Base-by-base conservation (phyloP, 2,888 invertebrate genomes). In the Trichopoda pennipes region DNA sequence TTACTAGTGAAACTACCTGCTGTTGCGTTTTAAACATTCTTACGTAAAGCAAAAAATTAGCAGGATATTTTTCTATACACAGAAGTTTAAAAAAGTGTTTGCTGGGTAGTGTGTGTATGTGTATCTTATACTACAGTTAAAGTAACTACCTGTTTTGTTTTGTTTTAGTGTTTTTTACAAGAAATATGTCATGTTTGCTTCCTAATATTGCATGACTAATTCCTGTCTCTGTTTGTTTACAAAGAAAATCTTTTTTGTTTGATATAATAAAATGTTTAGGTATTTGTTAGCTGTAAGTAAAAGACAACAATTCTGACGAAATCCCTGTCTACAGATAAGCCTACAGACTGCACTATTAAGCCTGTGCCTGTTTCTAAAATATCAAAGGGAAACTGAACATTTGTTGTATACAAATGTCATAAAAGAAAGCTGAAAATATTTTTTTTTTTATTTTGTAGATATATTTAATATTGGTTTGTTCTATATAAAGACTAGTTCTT, bases 371-470 rank as follows among this genome's bases (percentile, higher is more conserved):
- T 66, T 66, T 51, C 38, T 17, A 35, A 53, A 72, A 78, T 68
- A 79, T 76, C 75, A 76, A 79, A 79, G 72, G 79, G 79, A 70
- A 82, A 76, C 79, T 75, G 68, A 79, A 76, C 82, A 82, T 79
- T 82, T 74, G 74, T 82, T 74, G 70, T 75, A 66, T 84, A 85
- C 85, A 84, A 82, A 84, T 85, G 85, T 86, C 85, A 83, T 86
- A 85, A 17, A 86, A 85, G 85, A 77, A 85, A 84, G 80, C 80
- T 80, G 70, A 83, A 84, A 81, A 79, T 64, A 28, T 51, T 35
- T 70, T 70, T 66, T 72, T 51, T 47, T n/a, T 23, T 19, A 42
- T 19, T 32, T 10, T 44, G n/a, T 44, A n/a, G 38, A 38, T 7
- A 38, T 49, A 17, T 17, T 47, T 49, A 51, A 16, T 61, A 58